A percentile compares a stretch with the other conserved stretches of the same genome.
Evolutionary conservation across 2,113 vertebrate genomes (phyloP).

Genomic region (Petrocephalus microphthalmus): DNA sequence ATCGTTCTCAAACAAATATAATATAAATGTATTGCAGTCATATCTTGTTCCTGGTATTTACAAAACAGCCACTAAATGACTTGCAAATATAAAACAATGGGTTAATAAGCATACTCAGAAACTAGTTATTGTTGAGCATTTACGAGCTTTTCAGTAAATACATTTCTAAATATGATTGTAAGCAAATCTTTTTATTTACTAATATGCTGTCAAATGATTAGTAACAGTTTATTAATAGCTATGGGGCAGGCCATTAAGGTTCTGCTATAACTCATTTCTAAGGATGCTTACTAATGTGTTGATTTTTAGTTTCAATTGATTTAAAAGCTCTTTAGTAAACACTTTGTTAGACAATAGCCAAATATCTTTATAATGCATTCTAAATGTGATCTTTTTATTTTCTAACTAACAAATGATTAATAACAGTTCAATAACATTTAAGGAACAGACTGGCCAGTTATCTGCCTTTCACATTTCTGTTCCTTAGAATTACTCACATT

Average conservation of each 20-base stretch:
- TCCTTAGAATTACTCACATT: background rate
- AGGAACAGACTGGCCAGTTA: background rate
- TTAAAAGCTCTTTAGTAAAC: background rate
- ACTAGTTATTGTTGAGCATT: background rate
- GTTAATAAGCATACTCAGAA: background rate
- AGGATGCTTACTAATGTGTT: background rate
- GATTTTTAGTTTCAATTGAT: background rate
- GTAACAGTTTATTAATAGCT: background rate
- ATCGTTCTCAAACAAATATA: background rate
- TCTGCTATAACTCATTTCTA: background rate
- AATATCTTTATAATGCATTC: background rate
- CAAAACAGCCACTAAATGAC: background rate
- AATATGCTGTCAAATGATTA: background rate
- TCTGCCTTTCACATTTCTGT: background rate
- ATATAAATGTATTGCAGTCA: background rate
- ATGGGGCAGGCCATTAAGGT: background rate
- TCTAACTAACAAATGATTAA: background rate
- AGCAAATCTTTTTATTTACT: background rate
- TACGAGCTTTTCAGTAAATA: background rate
- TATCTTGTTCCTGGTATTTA: background rate
- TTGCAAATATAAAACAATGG: background rate
- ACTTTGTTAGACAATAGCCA: background rate
- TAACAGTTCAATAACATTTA: background rate
- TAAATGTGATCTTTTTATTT: background rate
- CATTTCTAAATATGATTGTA: background rate